phyloP scores from a whole-genome alignment of 2,797 vertebrate species.

The Nyctalus aviator region DNA sequence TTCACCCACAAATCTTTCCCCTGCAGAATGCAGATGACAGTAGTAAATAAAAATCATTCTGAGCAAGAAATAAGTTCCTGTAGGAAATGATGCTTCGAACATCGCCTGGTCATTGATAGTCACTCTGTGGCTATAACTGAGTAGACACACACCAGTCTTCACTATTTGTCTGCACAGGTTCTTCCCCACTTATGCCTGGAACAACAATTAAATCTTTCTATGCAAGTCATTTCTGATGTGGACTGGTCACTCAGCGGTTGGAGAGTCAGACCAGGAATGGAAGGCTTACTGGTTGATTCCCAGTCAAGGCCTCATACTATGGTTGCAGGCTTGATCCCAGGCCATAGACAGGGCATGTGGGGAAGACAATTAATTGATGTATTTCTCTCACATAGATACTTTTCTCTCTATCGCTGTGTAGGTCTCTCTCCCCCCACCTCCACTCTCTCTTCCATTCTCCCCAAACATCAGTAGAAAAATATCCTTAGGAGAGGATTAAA shows the following conservation, averaged over 20 bases:
- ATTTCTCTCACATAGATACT: no score
- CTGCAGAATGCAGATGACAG: background rate
- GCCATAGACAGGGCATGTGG: no score
- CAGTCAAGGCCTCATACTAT: no score
- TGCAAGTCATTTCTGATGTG: background rate
- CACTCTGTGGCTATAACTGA: background rate
- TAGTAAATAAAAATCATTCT: background rate
- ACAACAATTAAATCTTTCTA: background rate
- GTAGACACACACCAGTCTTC: background rate
- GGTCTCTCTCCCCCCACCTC: no score
- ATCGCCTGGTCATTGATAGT: accelerated
- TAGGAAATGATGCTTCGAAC: background rate
- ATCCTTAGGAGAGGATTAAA: background rate
- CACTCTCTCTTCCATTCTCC: background rate
- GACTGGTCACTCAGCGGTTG: no score
- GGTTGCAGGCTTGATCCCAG: no score
- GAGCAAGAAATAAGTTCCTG: background rate
- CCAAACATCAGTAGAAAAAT: background rate
- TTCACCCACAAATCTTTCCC: background rate
- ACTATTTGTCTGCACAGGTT: background rate
- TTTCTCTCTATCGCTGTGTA: no score
- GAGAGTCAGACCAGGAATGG: no score
- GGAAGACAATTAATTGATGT: no score
- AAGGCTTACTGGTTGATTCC: no score
- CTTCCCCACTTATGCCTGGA: background rate